Percentiles rank a stretch among this genome's conserved stretches.
These are phyloP conservation scores for Ormyrus labotus DNA, from an alignment of 2,888 invertebrate genomes.

Conservation along the genomic window DNA sequence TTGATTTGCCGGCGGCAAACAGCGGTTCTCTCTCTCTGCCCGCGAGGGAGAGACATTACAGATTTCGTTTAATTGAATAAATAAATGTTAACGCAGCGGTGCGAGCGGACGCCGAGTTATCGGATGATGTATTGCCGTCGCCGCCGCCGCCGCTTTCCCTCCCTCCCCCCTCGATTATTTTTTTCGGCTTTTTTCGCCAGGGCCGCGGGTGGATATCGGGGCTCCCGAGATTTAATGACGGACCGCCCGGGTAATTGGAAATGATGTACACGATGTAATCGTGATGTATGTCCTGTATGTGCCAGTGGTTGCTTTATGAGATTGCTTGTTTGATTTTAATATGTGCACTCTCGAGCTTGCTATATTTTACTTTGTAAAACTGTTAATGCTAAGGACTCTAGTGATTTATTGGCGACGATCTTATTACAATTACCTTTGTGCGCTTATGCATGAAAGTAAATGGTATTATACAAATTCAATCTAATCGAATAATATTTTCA, in stretches of 20 bases:
- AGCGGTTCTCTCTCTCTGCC: neutral
- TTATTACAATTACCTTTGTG: too few species aligned
- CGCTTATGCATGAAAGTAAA: too few species aligned
- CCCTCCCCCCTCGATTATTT: too few species aligned
- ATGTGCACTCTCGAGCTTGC: too few species aligned
- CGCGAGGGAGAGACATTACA: neutral
- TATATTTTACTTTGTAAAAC: too few species aligned
- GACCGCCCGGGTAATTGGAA: neutral
- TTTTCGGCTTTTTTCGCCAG: too few species aligned
- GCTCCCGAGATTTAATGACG: conserved; percentile 11
- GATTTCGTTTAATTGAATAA: conserved; percentile 41
- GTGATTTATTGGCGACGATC: too few species aligned
- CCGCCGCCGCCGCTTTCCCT: neutral
- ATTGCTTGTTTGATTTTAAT: neutral
- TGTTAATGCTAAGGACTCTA: too few species aligned
- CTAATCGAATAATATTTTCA: too few species aligned
- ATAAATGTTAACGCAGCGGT: conserved; percentile 30
- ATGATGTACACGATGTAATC: neutral
- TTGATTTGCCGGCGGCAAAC: conserved; percentile 41
- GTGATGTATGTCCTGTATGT: neutral
- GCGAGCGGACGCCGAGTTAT: too few species aligned
- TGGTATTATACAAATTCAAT: too few species aligned
- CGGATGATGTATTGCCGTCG: neutral
- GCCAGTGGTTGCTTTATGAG: neutral
- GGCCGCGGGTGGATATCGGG: neutral